Conservation (phyloP, 1,140 invertebrate species). For the Fopius arisanus region DNA sequence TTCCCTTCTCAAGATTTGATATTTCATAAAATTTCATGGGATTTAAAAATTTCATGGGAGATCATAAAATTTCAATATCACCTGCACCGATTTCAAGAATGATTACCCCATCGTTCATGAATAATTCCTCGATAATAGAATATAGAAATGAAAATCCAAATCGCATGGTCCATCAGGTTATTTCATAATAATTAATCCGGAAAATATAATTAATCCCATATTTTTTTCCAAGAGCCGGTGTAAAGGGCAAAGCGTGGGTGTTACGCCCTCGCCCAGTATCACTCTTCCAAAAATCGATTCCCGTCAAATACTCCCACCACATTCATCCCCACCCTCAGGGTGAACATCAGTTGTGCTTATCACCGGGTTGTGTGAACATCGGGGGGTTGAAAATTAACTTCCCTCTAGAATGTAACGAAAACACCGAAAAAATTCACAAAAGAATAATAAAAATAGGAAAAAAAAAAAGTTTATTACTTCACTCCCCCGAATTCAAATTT, state of each 20-base stretch:
- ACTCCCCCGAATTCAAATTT: neutral
- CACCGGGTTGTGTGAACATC: neutral
- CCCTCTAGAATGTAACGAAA: slow-evolving; percentile 1
- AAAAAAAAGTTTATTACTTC: too few species aligned
- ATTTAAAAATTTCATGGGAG: too few species aligned
- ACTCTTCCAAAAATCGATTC: neutral
- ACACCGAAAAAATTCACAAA: neutral
- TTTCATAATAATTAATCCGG: neutral
- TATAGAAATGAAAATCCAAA: neutral
- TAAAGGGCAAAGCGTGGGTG: neutral
- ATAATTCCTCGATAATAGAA: too few species aligned
- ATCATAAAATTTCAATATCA: too few species aligned
- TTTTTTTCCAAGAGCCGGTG: neutral
- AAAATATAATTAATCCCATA: neutral
- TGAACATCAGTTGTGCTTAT: neutral
- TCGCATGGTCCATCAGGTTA: too few species aligned
- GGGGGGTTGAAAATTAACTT: neutral
- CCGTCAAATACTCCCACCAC: neutral
- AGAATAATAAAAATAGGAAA: neutral
- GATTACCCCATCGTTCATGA: too few species aligned
- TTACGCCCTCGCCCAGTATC: neutral
- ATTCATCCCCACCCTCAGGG: neutral
- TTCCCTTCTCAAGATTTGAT: neutral
- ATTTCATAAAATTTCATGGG: neutral
- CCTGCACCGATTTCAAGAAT: too few species aligned